Base-by-base conservation (phyloP, 1,140 invertebrate species). In the Oryctes rhinoceros region DNA sequence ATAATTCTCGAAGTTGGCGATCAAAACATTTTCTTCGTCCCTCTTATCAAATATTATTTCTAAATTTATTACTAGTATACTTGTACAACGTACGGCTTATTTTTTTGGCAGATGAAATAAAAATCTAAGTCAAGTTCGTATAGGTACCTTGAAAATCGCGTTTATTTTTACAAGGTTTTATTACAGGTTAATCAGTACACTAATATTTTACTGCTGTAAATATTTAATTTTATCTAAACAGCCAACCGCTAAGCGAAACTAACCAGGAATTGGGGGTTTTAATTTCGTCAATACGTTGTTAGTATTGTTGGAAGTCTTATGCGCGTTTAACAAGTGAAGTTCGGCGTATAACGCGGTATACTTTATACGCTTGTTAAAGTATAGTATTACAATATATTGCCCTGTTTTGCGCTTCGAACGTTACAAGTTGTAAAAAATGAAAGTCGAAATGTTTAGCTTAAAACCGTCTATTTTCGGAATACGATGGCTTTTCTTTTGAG, bases 91-190 rank as follows among this genome's bases (percentile, higher is more conserved):
- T 18, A 18, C 53, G 53, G 53, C 53, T 59, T 59, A 59, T 18
- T 59, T 59, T 59, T 18, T 59, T 59, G 53, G 53, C 53, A 59
- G 18, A 18, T 18, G 53, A 59, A 59, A 59, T 59, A 59, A 59
- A 59, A 59, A 59, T 59, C 53, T 59, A 59, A 59, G 53, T 59
- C 53, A 59, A 59, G 53, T 59, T 59, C 53, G 53, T 53, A 11
- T n/a, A 59, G 15, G 18, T 59, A 59, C 53, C 53, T 59, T 59
- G 53, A 59, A 59, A 59, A 59, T 59, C 18, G 18, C 13, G 53
- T 59, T 59, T 59, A 59, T 59, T 59, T 59, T 59, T 59, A 59
- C 53, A 59, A 59, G 53, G 53, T 59, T 59, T 59, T 59, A 59
- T 59, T 59, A 59, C 53, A 59, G 53, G 15, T 59, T 59, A 59